Conservation (phyloP, 2,888 invertebrate species). For the Trichogramma dendrolimi region DNA sequence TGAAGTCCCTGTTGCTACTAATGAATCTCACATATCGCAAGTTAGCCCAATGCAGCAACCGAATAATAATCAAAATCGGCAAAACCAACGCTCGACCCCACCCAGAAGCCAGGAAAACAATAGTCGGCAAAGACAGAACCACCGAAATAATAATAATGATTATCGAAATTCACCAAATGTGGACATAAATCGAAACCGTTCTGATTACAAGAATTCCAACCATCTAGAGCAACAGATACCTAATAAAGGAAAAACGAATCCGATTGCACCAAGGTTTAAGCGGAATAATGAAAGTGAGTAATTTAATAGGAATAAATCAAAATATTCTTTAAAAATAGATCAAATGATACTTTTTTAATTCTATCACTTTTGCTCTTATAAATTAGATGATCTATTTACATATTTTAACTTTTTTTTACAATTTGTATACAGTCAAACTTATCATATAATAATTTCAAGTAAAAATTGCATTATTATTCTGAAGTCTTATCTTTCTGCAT, state of each 20-base stretch:
- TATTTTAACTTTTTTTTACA: conserved; percentile 26
- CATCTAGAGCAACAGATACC: conserved; percentile 12
- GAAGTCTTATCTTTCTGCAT: conserved; percentile 1
- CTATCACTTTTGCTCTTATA: conserved; percentile 13
- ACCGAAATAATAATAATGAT: conserved; percentile 22
- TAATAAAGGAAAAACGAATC: conserved; percentile 30
- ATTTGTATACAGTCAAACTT: conserved; percentile 11
- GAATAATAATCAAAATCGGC: too few relatives aligned
- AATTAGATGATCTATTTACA: conserved; percentile 5
- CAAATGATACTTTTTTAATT: conserved; percentile 12
- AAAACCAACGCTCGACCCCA: too few relatives aligned
- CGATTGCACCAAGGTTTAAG: conserved; percentile 38
- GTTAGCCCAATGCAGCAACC: too few relatives aligned
- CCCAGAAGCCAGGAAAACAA: background rate
- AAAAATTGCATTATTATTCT: conserved; percentile 18
- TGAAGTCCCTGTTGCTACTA: too few relatives aligned
- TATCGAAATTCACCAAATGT: conserved; percentile 11
- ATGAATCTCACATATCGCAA: too few relatives aligned
- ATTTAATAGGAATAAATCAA: background rate
- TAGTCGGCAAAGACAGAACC: background rate
- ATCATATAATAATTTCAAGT: too few relatives aligned
- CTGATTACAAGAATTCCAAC: conserved; percentile 15
- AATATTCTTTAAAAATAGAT: conserved; percentile 9
- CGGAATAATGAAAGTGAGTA: conserved; percentile 36
- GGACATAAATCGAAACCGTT: conserved; percentile 18